phyloP scores from a whole-genome alignment of 1,140 invertebrate species.

The Diorhabda elongata region DNA sequence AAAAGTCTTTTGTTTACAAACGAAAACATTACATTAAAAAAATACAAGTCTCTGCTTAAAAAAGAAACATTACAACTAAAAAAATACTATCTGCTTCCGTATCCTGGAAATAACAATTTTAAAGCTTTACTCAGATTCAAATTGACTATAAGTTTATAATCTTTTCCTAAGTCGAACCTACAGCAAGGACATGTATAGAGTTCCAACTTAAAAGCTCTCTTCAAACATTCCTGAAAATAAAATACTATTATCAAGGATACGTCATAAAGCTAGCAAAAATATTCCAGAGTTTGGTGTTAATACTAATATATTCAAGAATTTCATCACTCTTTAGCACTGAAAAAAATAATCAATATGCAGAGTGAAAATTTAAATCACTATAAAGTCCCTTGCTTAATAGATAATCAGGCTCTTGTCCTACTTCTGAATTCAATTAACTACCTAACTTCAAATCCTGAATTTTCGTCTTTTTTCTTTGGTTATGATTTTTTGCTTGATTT shows the following conservation, averaged over 20 bases:
- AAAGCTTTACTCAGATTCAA: conserved; percentile 48
- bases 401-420: background rate
- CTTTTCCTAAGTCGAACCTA: conserved; percentile 57
- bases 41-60: no score
- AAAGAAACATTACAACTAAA: no score
- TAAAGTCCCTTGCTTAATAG: background rate
- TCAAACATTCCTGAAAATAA: conserved; percentile 56
- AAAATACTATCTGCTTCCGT: conserved; percentile 11
- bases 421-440: no score
- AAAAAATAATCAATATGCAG: background rate
- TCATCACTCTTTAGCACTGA: background rate
- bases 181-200: conserved; percentile 67
- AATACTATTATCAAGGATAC: conserved; percentile 20
- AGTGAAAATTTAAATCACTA: background rate
- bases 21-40: no score
- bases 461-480: no score
- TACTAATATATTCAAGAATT: background rate
- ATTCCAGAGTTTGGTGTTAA: background rate
- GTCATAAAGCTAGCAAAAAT: conserved; percentile 12
- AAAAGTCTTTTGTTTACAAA: no score
- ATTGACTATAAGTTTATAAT: conserved; percentile 55
- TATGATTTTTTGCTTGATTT: no score
- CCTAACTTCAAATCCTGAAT: no score
- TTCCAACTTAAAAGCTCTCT: conserved; percentile 63
- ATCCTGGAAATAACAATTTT: conserved; percentile 37